phyloP scores from a whole-genome alignment of 1,140 invertebrate genomes.

The Probaryconus sp. region DNA sequence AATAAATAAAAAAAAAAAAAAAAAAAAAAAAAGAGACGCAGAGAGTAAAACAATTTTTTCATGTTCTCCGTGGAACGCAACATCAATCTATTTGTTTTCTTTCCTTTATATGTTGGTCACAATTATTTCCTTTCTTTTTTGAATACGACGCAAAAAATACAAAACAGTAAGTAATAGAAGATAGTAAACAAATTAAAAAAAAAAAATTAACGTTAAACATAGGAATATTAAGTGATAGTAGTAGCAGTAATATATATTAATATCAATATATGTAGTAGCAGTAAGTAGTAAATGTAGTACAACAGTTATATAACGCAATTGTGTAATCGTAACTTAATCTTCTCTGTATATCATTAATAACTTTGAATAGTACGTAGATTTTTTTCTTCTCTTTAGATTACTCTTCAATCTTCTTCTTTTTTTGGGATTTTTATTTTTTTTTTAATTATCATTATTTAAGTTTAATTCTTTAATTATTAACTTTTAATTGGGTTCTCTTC shows the following conservation, averaged over 20 bases:
- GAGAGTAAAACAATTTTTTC: too few species aligned
- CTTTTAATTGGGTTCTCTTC: slow-evolving; percentile 60
- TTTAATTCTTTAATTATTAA: slow-evolving; percentile 5
- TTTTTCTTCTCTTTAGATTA: slow-evolving; percentile 69
- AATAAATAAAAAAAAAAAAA: too few species aligned
- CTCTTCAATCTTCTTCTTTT: slow-evolving; percentile 52
- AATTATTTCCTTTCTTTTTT: too few species aligned
- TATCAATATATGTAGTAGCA: slow-evolving; percentile 56
- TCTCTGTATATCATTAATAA: slow-evolving; percentile 74
- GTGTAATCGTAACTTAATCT: slow-evolving; percentile 73
- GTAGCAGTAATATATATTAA: slow-evolving; percentile 58
- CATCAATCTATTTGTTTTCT: too few species aligned
- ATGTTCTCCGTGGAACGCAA: too few species aligned
- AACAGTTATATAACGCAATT: slow-evolving; percentile 72
- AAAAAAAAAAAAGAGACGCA: too few species aligned
- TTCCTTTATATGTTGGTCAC: too few species aligned
- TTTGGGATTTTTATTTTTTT: slow-evolving; percentile 47
- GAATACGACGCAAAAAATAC: slow-evolving; percentile 32
- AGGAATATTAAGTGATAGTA: slow-evolving; percentile 56
- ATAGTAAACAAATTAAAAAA: slow-evolving; percentile 27
- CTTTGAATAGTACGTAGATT: slow-evolving; percentile 75
- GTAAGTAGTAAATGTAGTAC: slow-evolving; percentile 62
- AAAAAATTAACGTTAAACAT: slow-evolving; percentile 44
- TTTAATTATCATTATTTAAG: slow-evolving; percentile 13
- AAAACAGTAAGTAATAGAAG: slow-evolving; percentile 16